Base-by-base conservation (phyloP, 2,113 vertebrate genomes). In the Callopanchax toddi region DNA sequence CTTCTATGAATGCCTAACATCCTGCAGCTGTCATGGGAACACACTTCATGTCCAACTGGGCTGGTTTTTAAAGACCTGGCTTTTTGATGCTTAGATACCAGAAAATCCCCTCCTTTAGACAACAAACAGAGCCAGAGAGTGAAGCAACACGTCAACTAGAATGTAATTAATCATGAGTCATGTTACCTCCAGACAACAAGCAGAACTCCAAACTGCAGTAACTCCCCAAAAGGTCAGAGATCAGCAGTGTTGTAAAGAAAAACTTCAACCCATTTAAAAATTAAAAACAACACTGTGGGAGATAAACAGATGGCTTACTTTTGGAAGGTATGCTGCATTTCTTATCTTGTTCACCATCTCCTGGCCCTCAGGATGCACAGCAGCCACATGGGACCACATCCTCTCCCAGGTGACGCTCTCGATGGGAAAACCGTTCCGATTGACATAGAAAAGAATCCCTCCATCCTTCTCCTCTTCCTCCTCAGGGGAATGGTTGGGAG, bases 321-420 rank as follows among this genome's bases (percentile, higher is more conserved):
- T 96, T 40, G 95, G 87, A 42, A 97, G 88, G 74, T 93, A 91
- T 29, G 93, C 64, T 25, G 95, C 94, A 23, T 95, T 96, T 29
- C 91, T 88, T 78, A 98, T 97, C 73, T 91, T 87, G 45, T 94
- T 93, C 52, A 94, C 97, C 94, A 97, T 94, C 26, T 95, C 96
- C n/a, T 92, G 91, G 40, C 96, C 97, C 64, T 94, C 94, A 1
- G 96, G 96, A 42, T 99, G 97, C 69, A 96, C 93, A 57, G 90
- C 93, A 12, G 92, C 93, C 81, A 98, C 97, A 40, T 98, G 95
- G 20, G 88, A 75, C 97, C 97, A 99, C 96, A 99, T 98, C 55
- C 96, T 87, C 66, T 97, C 96, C 97, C 97, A 98, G 67, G 96
- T 98, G 60, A 92, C 84, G 53, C 90, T 83, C 73, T 98, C 95